Evolutionary conservation across 1,140 invertebrate genomes (phyloP).

Genomic region (Steinernema khuongi): DNA sequence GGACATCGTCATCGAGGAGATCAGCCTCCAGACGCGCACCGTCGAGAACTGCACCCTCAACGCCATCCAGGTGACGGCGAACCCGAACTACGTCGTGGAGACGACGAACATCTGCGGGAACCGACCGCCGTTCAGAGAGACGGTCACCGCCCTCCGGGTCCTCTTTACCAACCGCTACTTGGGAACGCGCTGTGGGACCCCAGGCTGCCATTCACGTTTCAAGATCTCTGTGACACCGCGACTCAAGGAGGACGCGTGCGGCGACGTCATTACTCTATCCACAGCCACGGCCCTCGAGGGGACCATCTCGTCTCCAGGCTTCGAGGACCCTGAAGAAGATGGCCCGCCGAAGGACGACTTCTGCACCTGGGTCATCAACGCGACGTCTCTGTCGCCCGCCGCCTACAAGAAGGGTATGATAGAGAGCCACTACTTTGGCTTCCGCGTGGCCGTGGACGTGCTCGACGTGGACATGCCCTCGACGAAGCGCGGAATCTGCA

Average conservation of each 20-base stretch:
- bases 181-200: neutral
- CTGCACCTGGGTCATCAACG: conserved; percentile 1
- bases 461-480: neutral
- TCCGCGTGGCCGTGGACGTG: neutral
- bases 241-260: neutral
- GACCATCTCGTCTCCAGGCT: neutral
- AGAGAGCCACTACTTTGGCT: neutral
- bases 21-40: neutral
- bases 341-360: neutral
- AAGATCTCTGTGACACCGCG: neutral
- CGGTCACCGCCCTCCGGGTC: neutral
- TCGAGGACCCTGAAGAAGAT: neutral
- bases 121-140: neutral
- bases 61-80: neutral
- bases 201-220: neutral
- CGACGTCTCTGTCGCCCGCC: neutral
- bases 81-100: neutral
- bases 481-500: neutral
- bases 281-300: neutral
- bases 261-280: neutral
- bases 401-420: neutral
- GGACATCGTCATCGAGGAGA: neutral
- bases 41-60: neutral
- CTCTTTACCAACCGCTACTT: neutral
- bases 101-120: neutral